Evolutionary conservation across 2,888 invertebrate species (phyloP), one percentile per base, ranked within the genome.

Genomic region (Apodemia hepburni): DNA sequence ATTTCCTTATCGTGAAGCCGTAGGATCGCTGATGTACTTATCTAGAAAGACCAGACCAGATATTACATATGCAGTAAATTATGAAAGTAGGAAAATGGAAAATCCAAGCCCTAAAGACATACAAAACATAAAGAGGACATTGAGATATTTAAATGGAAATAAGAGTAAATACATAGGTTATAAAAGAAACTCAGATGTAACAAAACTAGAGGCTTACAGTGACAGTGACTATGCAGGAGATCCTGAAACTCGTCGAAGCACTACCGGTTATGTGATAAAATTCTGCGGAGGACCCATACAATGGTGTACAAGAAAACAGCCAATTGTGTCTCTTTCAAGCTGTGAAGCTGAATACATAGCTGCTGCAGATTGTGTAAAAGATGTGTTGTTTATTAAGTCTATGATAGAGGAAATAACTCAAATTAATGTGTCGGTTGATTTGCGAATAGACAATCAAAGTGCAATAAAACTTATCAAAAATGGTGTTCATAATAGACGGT

Each of bases 301-400:
- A 47, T 77, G 80, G 78, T 65, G 63, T 29, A 70, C 71, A 64
- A 66, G 68, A 65, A 66, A 68, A 68, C 74, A 73, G 64, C 62
- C 62, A 35, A 67, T 68, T 60, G 73, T 77, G 11, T 15, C 47
- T n/a, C 17, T 47, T n/a, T 76, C 74, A 8, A 73, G 73, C 0
- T 73, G 74, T 4, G 76, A 64, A 64, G 49, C 61, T n/a, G 54
- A 49, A 35, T 51, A 33, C 15, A 35, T 51, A 35, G 29, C 35
- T 12, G 35, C 18, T 45, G 61, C 61, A 7, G 47, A 47, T 7
- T 47, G 47, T 47, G 15, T 15, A 7, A 47, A 47, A n/a, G 17
- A 47, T n/a, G 7, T n/a, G 7, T n/a, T 47, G 47, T 47, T n/a
- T 17, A 7, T 17, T n/a, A 47, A 17, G 15, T 42, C 42, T 15